Conservation (phyloP, 1,140 invertebrate species). For the Drosophila suzukii region DNA sequence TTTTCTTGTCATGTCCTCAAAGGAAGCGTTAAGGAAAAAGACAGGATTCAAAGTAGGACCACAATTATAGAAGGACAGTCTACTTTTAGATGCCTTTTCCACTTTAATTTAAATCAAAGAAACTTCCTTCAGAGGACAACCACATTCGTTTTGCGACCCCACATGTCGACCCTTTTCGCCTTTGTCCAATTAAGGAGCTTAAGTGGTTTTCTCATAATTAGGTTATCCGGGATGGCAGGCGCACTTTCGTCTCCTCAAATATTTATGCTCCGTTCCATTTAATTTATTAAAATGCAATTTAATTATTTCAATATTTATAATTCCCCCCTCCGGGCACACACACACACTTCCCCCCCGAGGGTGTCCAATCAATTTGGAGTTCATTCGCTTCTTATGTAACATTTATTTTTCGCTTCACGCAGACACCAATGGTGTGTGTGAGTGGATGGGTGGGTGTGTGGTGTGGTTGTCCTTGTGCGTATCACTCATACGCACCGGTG, state of each 20-base stretch:
- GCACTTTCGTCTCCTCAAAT: constrained; percentile 13
- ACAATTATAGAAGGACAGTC: constrained; percentile 6
- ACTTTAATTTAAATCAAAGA: constrained; percentile 13
- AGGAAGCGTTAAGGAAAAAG: neutral
- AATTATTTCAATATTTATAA: constrained; percentile 62
- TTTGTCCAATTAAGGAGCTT: constrained; percentile 40
- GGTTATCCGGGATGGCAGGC: constrained; percentile 1
- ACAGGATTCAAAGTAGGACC: neutral
- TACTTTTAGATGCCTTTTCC: neutral
- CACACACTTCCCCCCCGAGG: neutral
- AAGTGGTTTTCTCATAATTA: constrained; percentile 38
- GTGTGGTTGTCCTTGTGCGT: constrained; percentile 1
- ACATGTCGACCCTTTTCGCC: constrained; percentile 23
- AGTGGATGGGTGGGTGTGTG: neutral
- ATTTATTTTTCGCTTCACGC: constrained; percentile 51
- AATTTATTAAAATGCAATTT: constrained; percentile 64
- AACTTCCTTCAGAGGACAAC: constrained; percentile 6
- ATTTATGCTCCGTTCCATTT: constrained; percentile 32
- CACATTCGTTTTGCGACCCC: constrained; percentile 3
- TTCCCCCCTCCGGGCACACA: neutral
- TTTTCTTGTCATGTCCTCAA: constrained; percentile 18
- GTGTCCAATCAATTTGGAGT: constrained; percentile 44
- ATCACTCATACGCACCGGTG: constrained; percentile 68
- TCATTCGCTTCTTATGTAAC: constrained; percentile 51
- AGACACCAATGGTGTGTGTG: constrained; percentile 9